These are phyloP conservation scores for Lasaia peninsularis DNA, from an alignment of 1,140 invertebrate genomes.

Conservation along the genomic window DNA sequence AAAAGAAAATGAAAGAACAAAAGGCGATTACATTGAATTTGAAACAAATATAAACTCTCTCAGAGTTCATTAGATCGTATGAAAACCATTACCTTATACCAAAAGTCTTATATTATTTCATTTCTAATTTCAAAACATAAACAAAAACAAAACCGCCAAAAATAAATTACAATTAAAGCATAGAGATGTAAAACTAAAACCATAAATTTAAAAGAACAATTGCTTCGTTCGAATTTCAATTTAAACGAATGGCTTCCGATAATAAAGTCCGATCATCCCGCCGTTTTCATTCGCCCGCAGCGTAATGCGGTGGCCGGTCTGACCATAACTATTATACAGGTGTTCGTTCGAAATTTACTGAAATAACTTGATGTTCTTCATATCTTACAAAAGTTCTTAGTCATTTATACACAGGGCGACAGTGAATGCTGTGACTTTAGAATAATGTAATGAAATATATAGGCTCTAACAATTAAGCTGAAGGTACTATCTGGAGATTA, in stretches of 20 bases:
- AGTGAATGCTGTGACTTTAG: neutral
- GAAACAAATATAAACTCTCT: no score
- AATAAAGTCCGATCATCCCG: constrained; percentile 20
- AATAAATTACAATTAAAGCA: constrained; percentile 5
- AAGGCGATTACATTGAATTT: no score
- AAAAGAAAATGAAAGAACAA: no score
- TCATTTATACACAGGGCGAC: neutral
- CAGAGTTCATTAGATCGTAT: neutral
- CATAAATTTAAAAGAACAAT: constrained; percentile 16
- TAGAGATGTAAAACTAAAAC: constrained; percentile 9
- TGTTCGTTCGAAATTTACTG: constrained; percentile 53
- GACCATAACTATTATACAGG: constrained; percentile 52
- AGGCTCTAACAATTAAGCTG: no score
- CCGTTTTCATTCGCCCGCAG: constrained; percentile 38
- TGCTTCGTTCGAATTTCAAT: constrained; percentile 18
- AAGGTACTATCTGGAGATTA: no score
- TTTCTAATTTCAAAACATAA: neutral
- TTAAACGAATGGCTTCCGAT: constrained; percentile 17
- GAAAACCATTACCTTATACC: no score
- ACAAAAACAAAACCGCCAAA: neutral
- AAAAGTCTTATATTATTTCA: no score
- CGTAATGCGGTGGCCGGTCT: constrained; percentile 47
- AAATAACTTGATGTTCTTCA: constrained; percentile 20
- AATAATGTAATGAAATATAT: no score
- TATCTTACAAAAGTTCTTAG: neutral